These are phyloP conservation scores for Lithophane semibrunnea DNA, from an alignment of 2,888 invertebrate genomes.

Conservation along the genomic window DNA sequence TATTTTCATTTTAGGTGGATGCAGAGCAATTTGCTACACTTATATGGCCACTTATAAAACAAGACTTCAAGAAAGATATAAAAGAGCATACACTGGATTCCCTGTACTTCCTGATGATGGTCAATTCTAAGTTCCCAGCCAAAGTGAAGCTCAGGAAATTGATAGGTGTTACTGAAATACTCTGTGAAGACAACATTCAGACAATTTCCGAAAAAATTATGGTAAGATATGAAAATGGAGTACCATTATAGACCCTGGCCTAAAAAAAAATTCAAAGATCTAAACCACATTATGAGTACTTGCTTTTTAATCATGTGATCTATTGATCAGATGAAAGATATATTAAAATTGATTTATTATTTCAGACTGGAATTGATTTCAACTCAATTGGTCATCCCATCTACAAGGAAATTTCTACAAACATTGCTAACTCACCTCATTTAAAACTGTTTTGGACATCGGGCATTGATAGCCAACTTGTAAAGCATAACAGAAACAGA, in stretches of 20 bases:
- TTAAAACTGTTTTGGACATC: conserved; percentile 90
- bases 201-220: conserved; percentile 91
- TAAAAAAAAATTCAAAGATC: neutral
- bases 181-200: conserved; percentile 90
- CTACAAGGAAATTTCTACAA: conserved; percentile 90
- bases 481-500: conserved; percentile 89
- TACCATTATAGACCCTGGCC: neutral
- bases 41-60: conserved; percentile 91
- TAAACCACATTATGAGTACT: neutral
- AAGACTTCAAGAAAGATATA: conserved; percentile 91
- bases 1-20: conserved; percentile 82
- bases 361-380: conserved; percentile 91
- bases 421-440: conserved; percentile 88
- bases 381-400: conserved; percentile 91
- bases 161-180: conserved; percentile 89
- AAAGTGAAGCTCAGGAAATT: conserved; percentile 90
- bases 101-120: conserved; percentile 90
- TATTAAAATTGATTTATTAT: conserved; percentile 50
- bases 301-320: neutral
- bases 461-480: conserved; percentile 85
- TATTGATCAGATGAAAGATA: neutral
- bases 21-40: conserved; percentile 89
- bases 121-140: conserved; percentile 83
- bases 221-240: conserved; percentile 80
- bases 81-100: conserved; percentile 92